phyloP scores from a whole-genome alignment of 2,797 vertebrate species.

The Anas bahamensis region DNA sequence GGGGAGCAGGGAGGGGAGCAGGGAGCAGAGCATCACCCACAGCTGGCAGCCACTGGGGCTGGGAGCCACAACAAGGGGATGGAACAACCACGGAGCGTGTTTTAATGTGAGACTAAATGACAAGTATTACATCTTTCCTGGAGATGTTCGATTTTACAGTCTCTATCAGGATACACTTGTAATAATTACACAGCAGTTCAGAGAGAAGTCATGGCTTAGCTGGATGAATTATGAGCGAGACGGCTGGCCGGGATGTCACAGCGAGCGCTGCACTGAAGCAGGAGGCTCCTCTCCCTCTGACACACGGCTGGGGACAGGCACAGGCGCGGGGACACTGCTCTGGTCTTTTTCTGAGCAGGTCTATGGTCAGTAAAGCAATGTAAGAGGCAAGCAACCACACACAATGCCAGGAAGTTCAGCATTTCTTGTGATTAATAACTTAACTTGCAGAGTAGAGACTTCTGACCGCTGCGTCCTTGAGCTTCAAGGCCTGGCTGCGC shows the following conservation, averaged over 20 bases:
- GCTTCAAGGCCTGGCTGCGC: not conserved
- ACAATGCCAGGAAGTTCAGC: rapidly evolving
- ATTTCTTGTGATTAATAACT: too few species aligned
- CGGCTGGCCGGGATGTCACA: not conserved
- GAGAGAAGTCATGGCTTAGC: not conserved
- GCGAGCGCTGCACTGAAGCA: rapidly evolving
- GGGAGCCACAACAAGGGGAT: not conserved
- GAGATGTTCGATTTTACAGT: constrained; percentile 19
- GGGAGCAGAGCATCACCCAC: too few species aligned
- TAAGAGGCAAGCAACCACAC: not conserved
- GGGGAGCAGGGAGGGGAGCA: too few species aligned
- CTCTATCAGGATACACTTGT: not conserved
- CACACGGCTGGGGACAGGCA: rapidly evolving
- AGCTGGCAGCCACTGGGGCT: not conserved
- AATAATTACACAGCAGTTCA: not conserved
- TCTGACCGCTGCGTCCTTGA: not conserved
- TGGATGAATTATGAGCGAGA: not conserved
- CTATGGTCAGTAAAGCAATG: rapidly evolving
- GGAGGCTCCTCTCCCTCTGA: not conserved
- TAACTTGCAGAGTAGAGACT: not conserved
- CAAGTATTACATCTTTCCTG: not conserved
- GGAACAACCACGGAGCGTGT: not conserved
- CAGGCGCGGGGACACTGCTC: rapidly evolving
- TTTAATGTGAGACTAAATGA: not conserved
- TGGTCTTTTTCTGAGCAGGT: not conserved